Base-by-base conservation (phyloP, 1,140 invertebrate genomes). In the Copidosoma floridanum region DNA sequence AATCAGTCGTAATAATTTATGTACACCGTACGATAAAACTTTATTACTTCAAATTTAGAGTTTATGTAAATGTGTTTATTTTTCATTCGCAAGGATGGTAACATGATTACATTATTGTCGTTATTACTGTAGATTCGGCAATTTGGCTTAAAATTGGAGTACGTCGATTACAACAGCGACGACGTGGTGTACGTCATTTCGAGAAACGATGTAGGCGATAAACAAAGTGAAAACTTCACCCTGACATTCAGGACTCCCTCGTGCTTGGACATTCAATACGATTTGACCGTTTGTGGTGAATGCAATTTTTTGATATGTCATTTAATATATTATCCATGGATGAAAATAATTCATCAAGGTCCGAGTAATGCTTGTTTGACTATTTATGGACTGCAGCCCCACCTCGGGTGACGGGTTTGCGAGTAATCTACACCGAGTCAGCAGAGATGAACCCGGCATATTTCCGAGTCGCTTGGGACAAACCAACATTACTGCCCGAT, bases 221-320 rank as follows among this genome's bases (percentile, higher is more conserved):
- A 68, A 55, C 61, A 63, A 8, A 66, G 69, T 32, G 38, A 58
- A 11, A 48, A 65, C 21, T 55, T 57, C 3, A 63, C 51, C 3
- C 62, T 66, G 7, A 64, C 40, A 29, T 75, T 78, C 32, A 11
- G 18, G 1, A 79, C 75, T 1, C 75, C 75, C 5, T 60, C 68
- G 4, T 82, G 81, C 60, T 59, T 77, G 20, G 64, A 75, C 32
- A 32, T 74, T 3, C 67, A 75, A 57, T 59, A 67, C 18, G 70
- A 72, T 61, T 61, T 81, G 10, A 65, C 48, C 0, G 61, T 71
- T 10, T 81, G 80, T 50, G 37, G 80, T 81, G 65, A 73, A 65
- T 26, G 40, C 40, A 16, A 41, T 1, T 29, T 18, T 32, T 8
- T 12, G 14, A 41, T 41, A 18, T 26, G 0, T 16, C 16, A 26